These are phyloP conservation scores for Gandaritis pyraliata DNA, from an alignment of 2,888 invertebrate genomes.

Conservation along the genomic window DNA sequence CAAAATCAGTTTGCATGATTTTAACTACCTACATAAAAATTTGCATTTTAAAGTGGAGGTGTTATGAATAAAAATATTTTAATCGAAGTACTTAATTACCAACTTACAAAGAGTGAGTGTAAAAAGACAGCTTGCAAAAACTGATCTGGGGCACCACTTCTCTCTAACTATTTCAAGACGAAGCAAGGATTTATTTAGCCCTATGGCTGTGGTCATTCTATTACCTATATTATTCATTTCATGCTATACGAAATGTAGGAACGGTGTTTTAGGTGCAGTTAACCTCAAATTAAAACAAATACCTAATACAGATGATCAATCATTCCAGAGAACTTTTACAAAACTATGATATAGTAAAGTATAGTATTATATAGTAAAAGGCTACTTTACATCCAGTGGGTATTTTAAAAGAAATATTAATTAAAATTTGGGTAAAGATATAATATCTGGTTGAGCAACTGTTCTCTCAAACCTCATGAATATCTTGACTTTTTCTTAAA, in stretches of 20 bases:
- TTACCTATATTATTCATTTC: too few species aligned
- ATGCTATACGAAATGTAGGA: too few species aligned
- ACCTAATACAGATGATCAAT: too few species aligned
- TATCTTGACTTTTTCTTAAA: neutral
- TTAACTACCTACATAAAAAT: neutral
- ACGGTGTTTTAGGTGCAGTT: too few species aligned
- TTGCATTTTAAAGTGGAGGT: neutral
- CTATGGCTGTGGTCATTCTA: too few species aligned
- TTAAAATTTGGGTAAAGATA: neutral
- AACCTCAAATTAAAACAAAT: too few species aligned
- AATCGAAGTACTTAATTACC: neutral
- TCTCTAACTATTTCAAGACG: too few species aligned
- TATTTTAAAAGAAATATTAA: too few species aligned
- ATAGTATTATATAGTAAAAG: neutral
- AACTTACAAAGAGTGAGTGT: neutral
- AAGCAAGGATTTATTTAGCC: too few species aligned
- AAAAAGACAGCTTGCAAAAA: neutral
- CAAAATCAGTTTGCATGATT: neutral
- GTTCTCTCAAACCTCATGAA: neutral
- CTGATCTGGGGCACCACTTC: too few species aligned
- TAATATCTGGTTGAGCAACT: neutral
- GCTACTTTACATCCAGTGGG: neutral
- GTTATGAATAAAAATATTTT: neutral
- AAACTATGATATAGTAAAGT: too few species aligned
- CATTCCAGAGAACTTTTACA: too few species aligned